Conservation (phyloP, 2,888 invertebrate genomes). For the Lordiphosa fenestrarum region DNA sequence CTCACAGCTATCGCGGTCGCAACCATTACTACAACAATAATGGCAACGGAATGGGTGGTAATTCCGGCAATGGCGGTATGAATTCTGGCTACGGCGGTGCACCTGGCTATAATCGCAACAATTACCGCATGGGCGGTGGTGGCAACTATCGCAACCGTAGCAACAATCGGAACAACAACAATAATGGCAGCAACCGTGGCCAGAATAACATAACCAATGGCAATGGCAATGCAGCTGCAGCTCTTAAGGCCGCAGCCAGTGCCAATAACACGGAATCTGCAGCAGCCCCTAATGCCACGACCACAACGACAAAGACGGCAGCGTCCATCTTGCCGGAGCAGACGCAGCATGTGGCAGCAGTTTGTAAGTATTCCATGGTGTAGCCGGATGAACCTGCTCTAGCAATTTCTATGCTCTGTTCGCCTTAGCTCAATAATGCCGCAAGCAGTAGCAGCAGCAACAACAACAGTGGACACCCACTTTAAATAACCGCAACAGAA, state of each 20-base stretch:
- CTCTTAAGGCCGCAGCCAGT: conserved; percentile 72
- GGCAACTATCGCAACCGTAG: conserved; percentile 77
- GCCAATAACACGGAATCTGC: conserved; percentile 55
- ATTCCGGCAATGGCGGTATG: conserved; percentile 60
- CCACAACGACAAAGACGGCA: conserved; percentile 62
- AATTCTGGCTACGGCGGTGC: conserved; percentile 64
- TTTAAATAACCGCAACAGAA: conserved; percentile 43
- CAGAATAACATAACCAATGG: conserved; percentile 63
- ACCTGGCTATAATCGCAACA: conserved; percentile 80
- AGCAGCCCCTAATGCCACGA: conserved; percentile 33
- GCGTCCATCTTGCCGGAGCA: conserved; percentile 69
- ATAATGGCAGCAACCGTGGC: conserved; percentile 45
- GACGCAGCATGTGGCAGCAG: conserved; percentile 73
- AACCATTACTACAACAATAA: conserved; percentile 82
- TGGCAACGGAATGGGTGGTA: conserved; percentile 79
- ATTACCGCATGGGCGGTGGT: conserved; percentile 81
- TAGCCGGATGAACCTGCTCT: background rate
- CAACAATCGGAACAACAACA: conserved; percentile 70
- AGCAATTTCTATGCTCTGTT: background rate
- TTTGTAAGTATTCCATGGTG: conserved; percentile 51
- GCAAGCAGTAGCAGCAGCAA: conserved; percentile 29
- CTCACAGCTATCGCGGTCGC: conserved; percentile 83
- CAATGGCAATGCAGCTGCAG: conserved; percentile 57
- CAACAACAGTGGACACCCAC: conserved; percentile 41
- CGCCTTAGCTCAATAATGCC: conserved; percentile 78